phyloP scores from a whole-genome alignment of 1,140 invertebrate genomes.

The Caenorhabditis tropicalis region DNA sequence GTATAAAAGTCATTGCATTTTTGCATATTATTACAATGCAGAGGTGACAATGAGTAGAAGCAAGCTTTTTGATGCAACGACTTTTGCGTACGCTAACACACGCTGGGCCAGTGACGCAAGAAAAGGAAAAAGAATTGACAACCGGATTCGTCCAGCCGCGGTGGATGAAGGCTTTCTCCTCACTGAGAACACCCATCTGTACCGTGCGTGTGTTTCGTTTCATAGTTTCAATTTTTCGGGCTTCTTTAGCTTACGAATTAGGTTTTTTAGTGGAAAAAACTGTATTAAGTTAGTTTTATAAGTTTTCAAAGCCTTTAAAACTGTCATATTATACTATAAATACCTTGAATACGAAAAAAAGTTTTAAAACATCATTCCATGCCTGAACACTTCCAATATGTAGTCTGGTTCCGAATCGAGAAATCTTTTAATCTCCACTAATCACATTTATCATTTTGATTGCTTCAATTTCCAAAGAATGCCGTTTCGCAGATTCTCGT shows the following conservation, averaged over 20 bases:
- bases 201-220: background rate
- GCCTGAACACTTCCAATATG: background rate
- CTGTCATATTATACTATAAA: too few relatives aligned
- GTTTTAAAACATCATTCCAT: background rate
- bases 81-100: conserved; percentile 7
- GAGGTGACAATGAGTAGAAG: background rate
- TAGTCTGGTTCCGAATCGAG: background rate
- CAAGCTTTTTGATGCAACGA: too few relatives aligned
- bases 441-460: conserved; percentile 23
- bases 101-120: conserved; percentile 34
- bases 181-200: conserved; percentile 20
- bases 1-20: too few relatives aligned
- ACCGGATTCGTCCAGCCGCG: conserved; percentile 31
- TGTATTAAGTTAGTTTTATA: too few relatives aligned
- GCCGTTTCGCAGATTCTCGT: background rate
- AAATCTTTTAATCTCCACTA: background rate
- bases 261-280: too few relatives aligned
- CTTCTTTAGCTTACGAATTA: too few relatives aligned
- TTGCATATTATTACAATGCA: background rate
- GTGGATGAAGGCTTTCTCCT: background rate
- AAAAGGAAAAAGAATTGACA: conserved; percentile 29
- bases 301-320: too few relatives aligned
- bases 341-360: too few relatives aligned
- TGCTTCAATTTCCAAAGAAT: conserved; percentile 3
- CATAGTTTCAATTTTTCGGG: background rate